Conservation (phyloP, 1,140 invertebrate genomes). For the Drosophila pallidifrons region DNA sequence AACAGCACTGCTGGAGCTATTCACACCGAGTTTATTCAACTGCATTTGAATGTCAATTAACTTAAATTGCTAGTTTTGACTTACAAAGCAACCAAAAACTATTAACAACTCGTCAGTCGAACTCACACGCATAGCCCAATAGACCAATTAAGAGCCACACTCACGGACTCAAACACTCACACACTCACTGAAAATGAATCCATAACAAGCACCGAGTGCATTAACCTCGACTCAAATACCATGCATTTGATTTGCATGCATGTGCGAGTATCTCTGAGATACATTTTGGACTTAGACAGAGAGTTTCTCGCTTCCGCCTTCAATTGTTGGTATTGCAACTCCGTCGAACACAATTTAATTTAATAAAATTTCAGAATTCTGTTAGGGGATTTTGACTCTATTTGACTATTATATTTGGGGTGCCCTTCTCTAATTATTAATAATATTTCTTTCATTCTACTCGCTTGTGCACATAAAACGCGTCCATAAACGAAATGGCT, state of each 20-base stretch:
- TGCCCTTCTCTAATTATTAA: conserved; percentile 75
- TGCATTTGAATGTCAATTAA: conserved; percentile 83
- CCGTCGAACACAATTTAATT: conserved; percentile 78
- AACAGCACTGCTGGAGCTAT: background rate
- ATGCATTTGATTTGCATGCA: conserved; percentile 65
- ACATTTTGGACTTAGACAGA: conserved; percentile 39
- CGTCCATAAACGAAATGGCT: conserved; percentile 74
- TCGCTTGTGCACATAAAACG: conserved; percentile 72
- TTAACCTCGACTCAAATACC: conserved; percentile 61
- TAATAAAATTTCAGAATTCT: conserved; percentile 61
- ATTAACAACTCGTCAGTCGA: conserved; percentile 60
- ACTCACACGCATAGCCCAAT: conserved; percentile 35
- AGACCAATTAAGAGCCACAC: conserved; percentile 66
- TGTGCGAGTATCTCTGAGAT: conserved; percentile 54
- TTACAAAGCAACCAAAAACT: conserved; percentile 63
- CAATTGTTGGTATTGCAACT: conserved; percentile 46
- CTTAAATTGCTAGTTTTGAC: conserved; percentile 78
- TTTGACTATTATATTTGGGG: conserved; percentile 67
- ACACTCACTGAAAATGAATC: conserved; percentile 26
- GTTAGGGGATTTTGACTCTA: conserved; percentile 39
- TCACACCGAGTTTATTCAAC: conserved; percentile 68
- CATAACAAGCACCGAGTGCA: conserved; percentile 63
- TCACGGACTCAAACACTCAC: conserved; percentile 16
- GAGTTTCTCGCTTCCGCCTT: conserved; percentile 42
- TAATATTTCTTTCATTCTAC: conserved; percentile 52